Conservation (phyloP, 2,113 vertebrate species). For the Typhlomys cinereus region DNA sequence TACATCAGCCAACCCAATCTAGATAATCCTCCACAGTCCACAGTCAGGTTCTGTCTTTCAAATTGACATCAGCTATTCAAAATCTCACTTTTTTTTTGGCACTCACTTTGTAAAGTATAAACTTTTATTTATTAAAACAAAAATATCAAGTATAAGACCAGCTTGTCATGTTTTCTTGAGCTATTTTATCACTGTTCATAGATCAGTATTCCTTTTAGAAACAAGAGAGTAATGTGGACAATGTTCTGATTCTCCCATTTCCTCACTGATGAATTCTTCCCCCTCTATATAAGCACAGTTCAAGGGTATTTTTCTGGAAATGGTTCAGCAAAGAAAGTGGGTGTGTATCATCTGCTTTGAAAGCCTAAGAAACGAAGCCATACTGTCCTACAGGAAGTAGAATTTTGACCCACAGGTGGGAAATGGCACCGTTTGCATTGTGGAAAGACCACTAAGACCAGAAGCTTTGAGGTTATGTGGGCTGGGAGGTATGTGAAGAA, state of each 20-base stretch:
- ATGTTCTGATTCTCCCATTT: neutral
- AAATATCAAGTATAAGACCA: neutral
- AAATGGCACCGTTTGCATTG: neutral
- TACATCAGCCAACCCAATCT: too few relatives aligned
- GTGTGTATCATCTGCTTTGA: neutral
- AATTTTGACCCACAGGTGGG: neutral
- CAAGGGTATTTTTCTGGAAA: neutral
- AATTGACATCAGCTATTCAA: too few relatives aligned
- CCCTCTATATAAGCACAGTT: neutral
- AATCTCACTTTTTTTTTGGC: too few relatives aligned
- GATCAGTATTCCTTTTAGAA: neutral
- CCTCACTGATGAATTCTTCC: neutral
- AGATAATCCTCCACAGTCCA: too few relatives aligned
- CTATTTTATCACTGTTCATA: neutral
- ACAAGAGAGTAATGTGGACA: neutral
- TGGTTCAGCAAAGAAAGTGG: neutral
- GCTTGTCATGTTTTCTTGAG: neutral
- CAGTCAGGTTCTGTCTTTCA: too few relatives aligned
- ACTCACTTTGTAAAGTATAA: neutral
- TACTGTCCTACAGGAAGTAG: neutral
- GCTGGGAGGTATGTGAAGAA: neutral
- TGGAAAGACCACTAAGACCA: neutral
- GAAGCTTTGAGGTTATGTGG: neutral
- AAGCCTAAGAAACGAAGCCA: neutral
- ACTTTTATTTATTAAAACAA: neutral